Base-by-base conservation (phyloP, 2,113 vertebrate genomes). In the Oryzias javanicus region DNA sequence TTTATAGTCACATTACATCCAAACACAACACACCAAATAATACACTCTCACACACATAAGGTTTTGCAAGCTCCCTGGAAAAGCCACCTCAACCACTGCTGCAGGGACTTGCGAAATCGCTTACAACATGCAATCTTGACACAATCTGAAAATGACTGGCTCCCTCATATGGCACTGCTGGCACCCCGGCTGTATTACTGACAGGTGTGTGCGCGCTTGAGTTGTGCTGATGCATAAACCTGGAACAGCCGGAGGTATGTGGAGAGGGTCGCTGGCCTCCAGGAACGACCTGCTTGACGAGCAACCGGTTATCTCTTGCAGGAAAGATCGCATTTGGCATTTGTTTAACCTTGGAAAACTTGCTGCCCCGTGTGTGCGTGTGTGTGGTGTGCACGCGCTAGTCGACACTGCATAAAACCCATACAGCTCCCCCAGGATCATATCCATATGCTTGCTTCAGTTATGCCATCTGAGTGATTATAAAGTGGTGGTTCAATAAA, bases 261-360 rank as follows among this genome's bases (percentile, higher is more conserved):
- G 58, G 67, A 73, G 72, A 76, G 77, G 71, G 75, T 74, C 64
- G 22, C 27, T 16, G 40, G 73, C 73, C 64, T 7, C 5, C 17
- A 81, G 79, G 75, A 79, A 74, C 27, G 71, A 78, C 79, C 78
- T 69, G 81, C 74, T 83, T 83, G 71, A 61, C 75, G 72, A 80
- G 74, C 49, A 63, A 76, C 78, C 72, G 77, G 66, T 84, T 85
- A 83, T 82, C 80, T 83, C 60, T 79, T 67, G 54, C 64, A 74
- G 76, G 61, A 53, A 64, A 81, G 76, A 83, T 75, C 40, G 29
- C 68, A 77, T 76, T 83, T 83, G 74, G 57, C 77, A 64, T 88
- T 86, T 87, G 83, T 88, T 85, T 88, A 86, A 88, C 88, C 86
- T 89, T 89, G 86, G 74, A 51, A 84, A 79, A 80, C 72, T 70